A percentile compares a stretch with the other conserved stretches of the same genome.
phyloP scores from a whole-genome alignment of 2,113 vertebrate genomes.

The Zapornia atra region DNA sequence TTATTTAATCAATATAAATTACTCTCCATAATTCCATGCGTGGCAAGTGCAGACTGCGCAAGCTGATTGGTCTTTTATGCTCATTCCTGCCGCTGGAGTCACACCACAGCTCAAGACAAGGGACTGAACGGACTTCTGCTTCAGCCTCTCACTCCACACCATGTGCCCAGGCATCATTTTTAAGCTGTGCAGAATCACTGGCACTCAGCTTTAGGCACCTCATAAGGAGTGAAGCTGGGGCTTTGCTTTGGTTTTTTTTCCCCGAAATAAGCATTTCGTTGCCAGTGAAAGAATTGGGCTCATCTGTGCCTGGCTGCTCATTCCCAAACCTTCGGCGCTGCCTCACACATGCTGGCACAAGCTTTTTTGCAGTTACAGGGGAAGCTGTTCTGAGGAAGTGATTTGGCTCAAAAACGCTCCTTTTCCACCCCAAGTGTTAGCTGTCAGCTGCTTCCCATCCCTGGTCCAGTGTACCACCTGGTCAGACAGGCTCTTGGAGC shows the following conservation, averaged over 20 bases:
- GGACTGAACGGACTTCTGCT: not conserved
- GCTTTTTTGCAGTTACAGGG: not conserved
- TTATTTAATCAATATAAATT: not conserved
- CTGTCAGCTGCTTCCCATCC: not conserved
- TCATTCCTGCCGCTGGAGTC: not conserved
- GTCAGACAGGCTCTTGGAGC: not conserved
- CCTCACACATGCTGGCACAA: not conserved
- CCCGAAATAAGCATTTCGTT: not conserved
- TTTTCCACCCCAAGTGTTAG: not conserved
- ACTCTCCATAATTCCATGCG: not conserved
- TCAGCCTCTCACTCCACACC: not conserved
- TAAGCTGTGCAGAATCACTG: not conserved
- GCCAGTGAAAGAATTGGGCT: not conserved
- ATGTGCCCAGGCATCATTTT: not conserved
- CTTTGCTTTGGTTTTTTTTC: not conserved
- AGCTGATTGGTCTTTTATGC: not conserved
- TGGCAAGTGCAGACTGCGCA: not conserved
- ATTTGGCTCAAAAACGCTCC: not conserved
- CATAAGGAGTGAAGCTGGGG: not conserved
- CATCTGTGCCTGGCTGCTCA: not conserved
- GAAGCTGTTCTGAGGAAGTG: not conserved
- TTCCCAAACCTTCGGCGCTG: not conserved
- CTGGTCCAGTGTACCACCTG: not conserved
- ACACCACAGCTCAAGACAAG: not conserved
- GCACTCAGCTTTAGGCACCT: not conserved